Evolutionary conservation across 1,140 invertebrate genomes (phyloP).

Genomic region (Halesus radiatus): DNA sequence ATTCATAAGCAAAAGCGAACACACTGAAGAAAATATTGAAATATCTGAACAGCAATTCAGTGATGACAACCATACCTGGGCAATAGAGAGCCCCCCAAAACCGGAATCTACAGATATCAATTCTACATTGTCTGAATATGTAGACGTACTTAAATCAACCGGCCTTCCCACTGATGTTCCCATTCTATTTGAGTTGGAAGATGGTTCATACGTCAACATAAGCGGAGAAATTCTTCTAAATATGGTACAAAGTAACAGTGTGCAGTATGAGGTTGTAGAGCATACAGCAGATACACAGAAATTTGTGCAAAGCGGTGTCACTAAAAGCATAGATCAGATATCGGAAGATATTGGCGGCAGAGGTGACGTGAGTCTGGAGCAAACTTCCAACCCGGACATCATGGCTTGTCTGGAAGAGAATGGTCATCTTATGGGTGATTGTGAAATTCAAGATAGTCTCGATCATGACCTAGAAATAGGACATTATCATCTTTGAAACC

Average conservation of each 20-base stretch:
- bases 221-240: conserved; percentile 72
- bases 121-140: conserved; percentile 68
- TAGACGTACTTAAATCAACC: conserved; percentile 70
- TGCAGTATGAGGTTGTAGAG: conserved; percentile 71
- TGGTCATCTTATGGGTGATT: background rate
- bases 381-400: background rate
- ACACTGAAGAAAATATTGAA: conserved; percentile 51
- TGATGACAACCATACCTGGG: conserved; percentile 29
- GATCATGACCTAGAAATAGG: background rate
- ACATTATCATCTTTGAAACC: too few species aligned
- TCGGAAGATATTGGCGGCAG: conserved; percentile 59
- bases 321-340: conserved; percentile 68
- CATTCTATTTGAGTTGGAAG: conserved; percentile 71
- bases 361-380: background rate
- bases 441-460: conserved; percentile 5
- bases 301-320: conserved; percentile 64
- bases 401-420: conserved; percentile 7
- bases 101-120: conserved; percentile 58
- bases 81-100: conserved; percentile 12
- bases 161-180: conserved; percentile 71
- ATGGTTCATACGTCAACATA: conserved; percentile 71
- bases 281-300: conserved; percentile 62
- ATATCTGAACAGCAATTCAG: conserved; percentile 59
- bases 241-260: conserved; percentile 70
- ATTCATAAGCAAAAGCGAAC: conserved; percentile 54